Evolutionary conservation across 53 echinoderm and acorn worm species (phyloP).

Genomic region (Holothuria leucospilota): DNA sequence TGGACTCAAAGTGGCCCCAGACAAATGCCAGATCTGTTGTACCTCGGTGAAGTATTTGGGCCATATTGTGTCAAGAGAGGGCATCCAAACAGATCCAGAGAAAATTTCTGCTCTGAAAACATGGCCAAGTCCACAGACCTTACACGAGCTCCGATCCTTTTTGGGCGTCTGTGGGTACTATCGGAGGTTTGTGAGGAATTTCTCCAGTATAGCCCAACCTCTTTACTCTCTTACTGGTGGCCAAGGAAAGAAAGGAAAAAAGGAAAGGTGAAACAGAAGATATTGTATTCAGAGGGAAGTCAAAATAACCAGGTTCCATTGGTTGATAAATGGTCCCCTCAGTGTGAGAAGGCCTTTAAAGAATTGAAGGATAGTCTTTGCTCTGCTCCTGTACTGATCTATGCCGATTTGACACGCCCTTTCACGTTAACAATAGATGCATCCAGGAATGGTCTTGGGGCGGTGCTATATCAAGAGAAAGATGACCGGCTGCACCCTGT

Average conservation of each 20-base stretch:
- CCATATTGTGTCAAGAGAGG: conserved; percentile 52
- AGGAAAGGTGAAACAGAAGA: neutral
- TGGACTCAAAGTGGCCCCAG: conserved; percentile 57
- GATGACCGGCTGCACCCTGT: conserved; percentile 53
- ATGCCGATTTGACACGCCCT: conserved; percentile 60
- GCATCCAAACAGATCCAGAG: conserved; percentile 61
- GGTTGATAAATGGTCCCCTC: conserved; percentile 50
- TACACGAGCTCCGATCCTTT: conserved; percentile 45
- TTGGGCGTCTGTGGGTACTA: conserved; percentile 59
- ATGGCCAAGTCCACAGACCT: conserved; percentile 54
- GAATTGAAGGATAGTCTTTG: conserved; percentile 31
- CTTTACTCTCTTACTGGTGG: conserved; percentile 25
- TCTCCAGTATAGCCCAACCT: conserved; percentile 48
- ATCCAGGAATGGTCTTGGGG: conserved; percentile 65
- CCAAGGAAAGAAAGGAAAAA: neutral
- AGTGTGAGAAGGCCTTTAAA: conserved; percentile 56
- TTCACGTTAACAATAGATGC: conserved; percentile 73
- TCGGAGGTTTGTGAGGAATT: conserved; percentile 51
- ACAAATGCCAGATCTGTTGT: too few species aligned
- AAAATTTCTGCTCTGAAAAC: conserved; percentile 50
- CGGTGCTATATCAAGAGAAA: conserved; percentile 63
- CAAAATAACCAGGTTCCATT: conserved; percentile 15
- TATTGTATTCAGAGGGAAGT: too few species aligned
- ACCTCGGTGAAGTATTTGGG: conserved; percentile 62
- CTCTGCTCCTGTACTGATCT: conserved; percentile 63